Conservation (phyloP, 2,797 vertebrate genomes). For the Artibeus jamaicensis region DNA sequence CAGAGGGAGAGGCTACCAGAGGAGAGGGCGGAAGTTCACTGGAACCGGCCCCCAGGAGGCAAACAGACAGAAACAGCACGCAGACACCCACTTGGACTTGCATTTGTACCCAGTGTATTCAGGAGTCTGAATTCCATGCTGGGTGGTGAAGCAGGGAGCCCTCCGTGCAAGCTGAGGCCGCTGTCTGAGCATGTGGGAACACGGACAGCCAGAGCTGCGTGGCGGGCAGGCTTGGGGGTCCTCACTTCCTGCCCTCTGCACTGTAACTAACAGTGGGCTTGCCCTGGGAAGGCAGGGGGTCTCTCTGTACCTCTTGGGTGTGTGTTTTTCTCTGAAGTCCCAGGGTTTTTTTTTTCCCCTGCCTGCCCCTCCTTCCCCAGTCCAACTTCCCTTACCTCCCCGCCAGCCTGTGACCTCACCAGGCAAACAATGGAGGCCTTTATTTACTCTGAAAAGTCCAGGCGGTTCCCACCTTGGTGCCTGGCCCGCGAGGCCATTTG, state of each 20-base stretch:
- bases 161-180: not conserved
- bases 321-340: slow-evolving; percentile 2
- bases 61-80: too few relatives aligned
- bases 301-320: not conserved
- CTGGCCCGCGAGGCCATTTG: slow-evolving; percentile 46
- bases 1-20: not conserved
- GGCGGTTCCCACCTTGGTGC: slow-evolving; percentile 60
- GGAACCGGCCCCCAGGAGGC: not conserved
- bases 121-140: not conserved
- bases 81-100: not conserved
- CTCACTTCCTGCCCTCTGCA: not conserved
- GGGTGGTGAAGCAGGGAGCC: not conserved
- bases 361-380: not conserved
- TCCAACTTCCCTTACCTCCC: slow-evolving; percentile 30
- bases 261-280: not conserved
- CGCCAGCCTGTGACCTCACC: slow-evolving; percentile 63
- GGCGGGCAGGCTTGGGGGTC: not conserved
- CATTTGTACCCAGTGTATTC: not conserved
- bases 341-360: not conserved
- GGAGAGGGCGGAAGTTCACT: not conserved
- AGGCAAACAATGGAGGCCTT: slow-evolving; percentile 71
- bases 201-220: accelerated
- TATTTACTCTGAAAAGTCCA: slow-evolving; percentile 49
- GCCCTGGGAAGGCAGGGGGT: not conserved
- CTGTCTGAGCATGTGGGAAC: not conserved